A percentile compares a stretch with the other conserved stretches of the same genome.
These are phyloP conservation scores for human (Homo sapiens) DNA, from an alignment of 2,113 vertebrate genomes.

Conservation along the genomic window GRCh38 chr15:48005001-48005500, in stretches of 20 bases:
- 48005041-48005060: not conserved
- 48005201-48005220: not conserved
- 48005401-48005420: not conserved
- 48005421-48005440: not conserved
- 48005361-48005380: not conserved
- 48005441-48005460: not conserved
- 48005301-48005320: not conserved
- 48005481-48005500: not conserved
- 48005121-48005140: not conserved
- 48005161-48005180: not conserved
- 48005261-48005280: not conserved
- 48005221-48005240: not conserved
- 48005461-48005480: not conserved
- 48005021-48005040: not conserved
- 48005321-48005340: not conserved
- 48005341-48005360: not conserved
- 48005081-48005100: not conserved
- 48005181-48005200: not conserved
- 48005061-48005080: not conserved
- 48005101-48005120: not conserved
- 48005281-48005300: not conserved
- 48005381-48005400: not conserved
- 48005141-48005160: not conserved
- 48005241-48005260: not conserved
- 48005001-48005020: not conserved